These are phyloP conservation scores for Platysternon megacephalum DNA, from an alignment of 2,113 vertebrate genomes.

Conservation along the genomic window DNA sequence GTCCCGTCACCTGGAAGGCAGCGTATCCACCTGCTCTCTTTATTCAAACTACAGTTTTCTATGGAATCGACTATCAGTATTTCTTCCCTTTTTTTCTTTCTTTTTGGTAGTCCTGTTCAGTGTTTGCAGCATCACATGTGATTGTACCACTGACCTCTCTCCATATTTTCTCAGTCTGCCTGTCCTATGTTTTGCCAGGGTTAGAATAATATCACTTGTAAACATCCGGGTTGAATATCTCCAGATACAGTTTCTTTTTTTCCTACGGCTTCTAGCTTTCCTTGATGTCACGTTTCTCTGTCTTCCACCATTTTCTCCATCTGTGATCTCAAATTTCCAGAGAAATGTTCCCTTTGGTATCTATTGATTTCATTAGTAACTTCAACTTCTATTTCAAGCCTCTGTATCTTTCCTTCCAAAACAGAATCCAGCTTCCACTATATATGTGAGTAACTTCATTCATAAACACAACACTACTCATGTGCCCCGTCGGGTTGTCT, in stretches of 20 bases:
- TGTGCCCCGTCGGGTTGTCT: neutral
- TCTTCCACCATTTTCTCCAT: neutral
- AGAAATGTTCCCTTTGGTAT: neutral
- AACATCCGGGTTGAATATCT: neutral
- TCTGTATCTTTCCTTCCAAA: neutral
- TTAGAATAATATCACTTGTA: neutral
- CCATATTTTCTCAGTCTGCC: neutral
- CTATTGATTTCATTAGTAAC: neutral
- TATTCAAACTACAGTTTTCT: neutral
- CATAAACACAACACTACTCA: neutral
- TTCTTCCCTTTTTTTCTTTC: neutral
- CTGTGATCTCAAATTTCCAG: neutral
- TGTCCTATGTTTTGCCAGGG: neutral
- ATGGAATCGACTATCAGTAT: neutral
- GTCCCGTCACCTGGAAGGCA: neutral
- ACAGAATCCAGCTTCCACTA: neutral
- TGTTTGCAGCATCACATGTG: neutral
- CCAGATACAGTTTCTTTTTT: neutral
- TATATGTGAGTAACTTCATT: neutral
- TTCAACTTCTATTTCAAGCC: neutral
- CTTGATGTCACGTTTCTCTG: neutral
- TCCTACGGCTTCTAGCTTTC: neutral
- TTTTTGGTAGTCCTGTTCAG: neutral
- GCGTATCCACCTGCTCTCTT: neutral
- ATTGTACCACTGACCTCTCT: neutral